phyloP scores from a whole-genome alignment of 2,113 vertebrate genomes.

The Thunnus maccoyii region DNA sequence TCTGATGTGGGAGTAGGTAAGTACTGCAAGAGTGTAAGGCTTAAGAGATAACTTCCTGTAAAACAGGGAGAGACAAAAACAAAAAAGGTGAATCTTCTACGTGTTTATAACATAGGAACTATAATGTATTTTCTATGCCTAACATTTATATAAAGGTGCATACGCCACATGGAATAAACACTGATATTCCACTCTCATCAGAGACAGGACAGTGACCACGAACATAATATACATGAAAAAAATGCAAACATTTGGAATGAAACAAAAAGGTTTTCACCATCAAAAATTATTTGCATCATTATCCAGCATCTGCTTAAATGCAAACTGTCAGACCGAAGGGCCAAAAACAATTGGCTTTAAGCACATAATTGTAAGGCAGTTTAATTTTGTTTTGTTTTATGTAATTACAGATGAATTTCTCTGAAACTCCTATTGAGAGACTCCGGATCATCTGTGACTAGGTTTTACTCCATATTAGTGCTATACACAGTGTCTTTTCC shows the following conservation, averaged over 20 bases:
- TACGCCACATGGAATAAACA: conserved; percentile 40
- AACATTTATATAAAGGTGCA: conserved; percentile 32
- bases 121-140: conserved; percentile 41
- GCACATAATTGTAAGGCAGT: neutral
- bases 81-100: conserved; percentile 14
- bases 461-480: neutral
- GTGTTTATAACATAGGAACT: conserved; percentile 11
- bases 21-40: conserved; percentile 39
- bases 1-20: conserved; percentile 15
- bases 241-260: conserved; percentile 24
- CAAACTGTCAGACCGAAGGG: conserved; percentile 20
- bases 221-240: conserved; percentile 17
- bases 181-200: conserved; percentile 26
- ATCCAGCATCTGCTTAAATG: conserved; percentile 66
- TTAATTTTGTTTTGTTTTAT: neutral
- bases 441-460: neutral
- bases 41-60: conserved; percentile 23
- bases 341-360: neutral
- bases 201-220: conserved; percentile 41
- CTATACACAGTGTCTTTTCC: neutral
- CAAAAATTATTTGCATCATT: conserved; percentile 10
- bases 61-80: neutral
- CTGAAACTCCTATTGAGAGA: neutral
- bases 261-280: neutral
- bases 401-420: neutral